phyloP scores from a whole-genome alignment of 37 sponge, comb jelly and placozoan genomes.

The Beroe ovata region DNA sequence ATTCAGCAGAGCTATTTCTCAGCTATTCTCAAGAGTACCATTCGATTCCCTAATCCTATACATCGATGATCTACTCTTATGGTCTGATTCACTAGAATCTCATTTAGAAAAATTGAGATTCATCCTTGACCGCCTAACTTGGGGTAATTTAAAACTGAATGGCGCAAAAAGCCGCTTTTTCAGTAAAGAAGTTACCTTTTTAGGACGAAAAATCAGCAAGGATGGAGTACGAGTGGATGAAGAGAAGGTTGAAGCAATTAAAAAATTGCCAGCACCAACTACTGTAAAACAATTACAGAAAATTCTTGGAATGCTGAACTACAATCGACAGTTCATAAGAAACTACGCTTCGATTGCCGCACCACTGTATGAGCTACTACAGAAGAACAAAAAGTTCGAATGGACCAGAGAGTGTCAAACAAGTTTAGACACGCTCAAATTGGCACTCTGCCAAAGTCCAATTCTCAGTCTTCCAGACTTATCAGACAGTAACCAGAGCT shows the following conservation, averaged over 20 bases:
- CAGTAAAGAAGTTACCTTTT: neutral
- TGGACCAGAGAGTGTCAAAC: constrained; percentile 10
- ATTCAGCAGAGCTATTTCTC: neutral
- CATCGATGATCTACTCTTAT: constrained; percentile 29
- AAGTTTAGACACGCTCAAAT: neutral
- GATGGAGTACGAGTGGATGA: constrained; percentile 8
- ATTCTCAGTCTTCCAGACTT: constrained; percentile 13
- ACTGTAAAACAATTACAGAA: constrained; percentile 27
- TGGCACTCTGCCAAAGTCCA: neutral
- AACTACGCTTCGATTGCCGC: constrained; percentile 2
- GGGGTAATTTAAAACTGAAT: constrained; percentile 3
- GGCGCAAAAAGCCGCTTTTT: neutral
- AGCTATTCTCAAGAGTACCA: neutral
- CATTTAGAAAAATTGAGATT: constrained; percentile 9
- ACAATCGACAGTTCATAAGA: neutral
- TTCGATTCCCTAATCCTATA: neutral
- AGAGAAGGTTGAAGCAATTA: neutral
- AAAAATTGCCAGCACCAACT: constrained; percentile 43
- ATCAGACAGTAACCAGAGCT: neutral
- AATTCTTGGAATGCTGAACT: constrained; percentile 50
- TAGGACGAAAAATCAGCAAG: constrained; percentile 9
- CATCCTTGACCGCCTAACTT: constrained; percentile 23
- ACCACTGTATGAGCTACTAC: constrained; percentile 39
- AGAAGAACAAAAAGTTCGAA: neutral
- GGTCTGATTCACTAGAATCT: neutral